Percentiles rank a stretch among this genome's conserved stretches.
Conservation (phyloP, 2,113 vertebrate species). For the Todiramphus chloris region DNA sequence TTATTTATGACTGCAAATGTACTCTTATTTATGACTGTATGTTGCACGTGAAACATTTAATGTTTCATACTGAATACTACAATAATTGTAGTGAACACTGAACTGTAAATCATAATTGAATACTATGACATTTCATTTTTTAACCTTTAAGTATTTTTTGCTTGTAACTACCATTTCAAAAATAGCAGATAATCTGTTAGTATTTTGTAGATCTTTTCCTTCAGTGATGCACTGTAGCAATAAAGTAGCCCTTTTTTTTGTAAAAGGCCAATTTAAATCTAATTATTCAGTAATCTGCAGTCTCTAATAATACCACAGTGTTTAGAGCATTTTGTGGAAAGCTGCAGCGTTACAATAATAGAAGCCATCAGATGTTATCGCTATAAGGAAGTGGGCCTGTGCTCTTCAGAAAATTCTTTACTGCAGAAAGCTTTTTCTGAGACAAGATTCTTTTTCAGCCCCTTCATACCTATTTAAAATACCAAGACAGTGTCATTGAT, state of each 20-base stretch:
- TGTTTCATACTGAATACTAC: background rate
- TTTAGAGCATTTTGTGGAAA: background rate
- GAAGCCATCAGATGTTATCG: background rate
- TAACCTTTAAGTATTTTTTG: background rate
- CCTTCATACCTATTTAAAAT: conserved; percentile 30
- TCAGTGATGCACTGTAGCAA: background rate
- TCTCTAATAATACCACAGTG: background rate
- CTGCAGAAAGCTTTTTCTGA: background rate
- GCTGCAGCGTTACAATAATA: background rate
- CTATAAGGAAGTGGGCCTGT: background rate
- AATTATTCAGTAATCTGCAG: background rate
- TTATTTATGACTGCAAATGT: background rate
- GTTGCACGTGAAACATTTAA: background rate
- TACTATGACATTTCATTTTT: background rate
- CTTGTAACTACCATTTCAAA: background rate
- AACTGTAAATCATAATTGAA: background rate
- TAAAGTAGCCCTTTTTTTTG: background rate
- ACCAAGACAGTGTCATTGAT: background rate
- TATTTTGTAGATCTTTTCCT: background rate
- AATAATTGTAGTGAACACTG: background rate
- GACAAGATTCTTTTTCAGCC: background rate
- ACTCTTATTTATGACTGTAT: background rate
- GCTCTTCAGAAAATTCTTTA: background rate
- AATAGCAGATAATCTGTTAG: background rate
- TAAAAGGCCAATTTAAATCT: background rate